Percentiles rank a stretch among this genome's conserved stretches.
Evolutionary conservation across 2,113 vertebrate genomes (phyloP).

Genomic region (Forbesichthys agassizii): DNA sequence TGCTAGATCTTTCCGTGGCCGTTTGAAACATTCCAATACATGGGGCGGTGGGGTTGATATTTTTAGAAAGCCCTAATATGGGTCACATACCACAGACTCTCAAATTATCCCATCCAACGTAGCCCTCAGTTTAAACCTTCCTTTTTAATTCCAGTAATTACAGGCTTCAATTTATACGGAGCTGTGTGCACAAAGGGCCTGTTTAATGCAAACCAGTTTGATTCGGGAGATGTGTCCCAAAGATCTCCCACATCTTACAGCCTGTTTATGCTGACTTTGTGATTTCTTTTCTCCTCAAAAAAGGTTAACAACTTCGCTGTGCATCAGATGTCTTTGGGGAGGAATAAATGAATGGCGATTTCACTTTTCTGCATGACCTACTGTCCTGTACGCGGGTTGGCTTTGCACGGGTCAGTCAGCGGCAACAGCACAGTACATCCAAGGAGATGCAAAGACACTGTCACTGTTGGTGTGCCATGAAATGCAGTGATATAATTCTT

Average conservation of each 20-base stretch:
- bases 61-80: slow-evolving; percentile 87
- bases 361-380: slow-evolving; percentile 56
- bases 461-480: slow-evolving; percentile 57
- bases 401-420: slow-evolving; percentile 61
- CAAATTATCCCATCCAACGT: slow-evolving; percentile 86
- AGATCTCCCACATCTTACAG: slow-evolving; percentile 80
- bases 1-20: slow-evolving; percentile 76
- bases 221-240: slow-evolving; percentile 82
- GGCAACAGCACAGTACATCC: slow-evolving; percentile 67
- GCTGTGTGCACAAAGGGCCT: slow-evolving; percentile 81
- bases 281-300: slow-evolving; percentile 76
- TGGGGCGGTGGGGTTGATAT: slow-evolving; percentile 79
- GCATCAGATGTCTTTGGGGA: slow-evolving; percentile 68
- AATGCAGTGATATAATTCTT: slow-evolving; percentile 60
- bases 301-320: slow-evolving; percentile 69
- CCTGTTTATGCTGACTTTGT: slow-evolving; percentile 81
- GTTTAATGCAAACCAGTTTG: slow-evolving; percentile 86
- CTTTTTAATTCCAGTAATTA: slow-evolving; percentile 89
- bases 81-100: slow-evolving; percentile 85
- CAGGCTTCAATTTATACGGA: slow-evolving; percentile 85
- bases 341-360: slow-evolving; percentile 67
- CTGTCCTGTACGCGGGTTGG: slow-evolving; percentile 29
- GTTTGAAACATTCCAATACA: slow-evolving; percentile 82
- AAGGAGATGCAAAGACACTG: slow-evolving; percentile 51
- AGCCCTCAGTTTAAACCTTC: slow-evolving; percentile 85